phyloP scores from a whole-genome alignment of 2,888 invertebrate genomes.

The Cordilura impudica region DNA sequence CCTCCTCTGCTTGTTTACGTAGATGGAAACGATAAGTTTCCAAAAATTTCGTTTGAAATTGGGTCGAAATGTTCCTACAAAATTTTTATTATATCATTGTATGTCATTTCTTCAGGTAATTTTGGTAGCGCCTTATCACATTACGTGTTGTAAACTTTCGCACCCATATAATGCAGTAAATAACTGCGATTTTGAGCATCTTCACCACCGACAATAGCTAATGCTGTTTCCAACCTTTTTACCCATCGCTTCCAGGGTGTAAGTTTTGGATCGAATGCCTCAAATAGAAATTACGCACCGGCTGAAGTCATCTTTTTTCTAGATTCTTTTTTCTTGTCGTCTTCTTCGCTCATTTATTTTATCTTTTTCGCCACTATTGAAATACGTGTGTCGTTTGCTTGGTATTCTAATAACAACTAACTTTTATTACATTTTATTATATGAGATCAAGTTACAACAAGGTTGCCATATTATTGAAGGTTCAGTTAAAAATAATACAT shows the following conservation, averaged over 20 bases:
- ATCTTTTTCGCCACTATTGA: too few relatives aligned
- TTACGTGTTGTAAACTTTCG: slow-evolving; percentile 28
- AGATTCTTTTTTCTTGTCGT: background rate
- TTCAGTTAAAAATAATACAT: too few relatives aligned
- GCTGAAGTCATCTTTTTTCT: too few relatives aligned
- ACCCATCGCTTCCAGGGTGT: slow-evolving; percentile 2
- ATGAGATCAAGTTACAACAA: too few relatives aligned
- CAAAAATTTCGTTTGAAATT: slow-evolving; percentile 46
- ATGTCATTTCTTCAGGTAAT: slow-evolving; percentile 30
- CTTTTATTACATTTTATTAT: too few relatives aligned
- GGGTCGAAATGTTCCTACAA: slow-evolving; percentile 45
- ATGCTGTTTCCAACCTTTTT: slow-evolving; percentile 10
- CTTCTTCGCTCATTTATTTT: background rate
- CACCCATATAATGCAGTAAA: slow-evolving; percentile 43
- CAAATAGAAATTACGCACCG: background rate
- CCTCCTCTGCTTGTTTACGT: slow-evolving; percentile 41
- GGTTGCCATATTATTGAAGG: too few relatives aligned
- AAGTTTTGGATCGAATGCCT: background rate
- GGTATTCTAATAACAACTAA: too few relatives aligned
- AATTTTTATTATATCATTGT: slow-evolving; percentile 30
- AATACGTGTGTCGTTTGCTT: too few relatives aligned
- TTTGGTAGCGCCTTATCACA: slow-evolving; percentile 44
- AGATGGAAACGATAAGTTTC: slow-evolving; percentile 54
- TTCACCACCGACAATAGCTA: too few relatives aligned
- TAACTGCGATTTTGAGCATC: slow-evolving; percentile 14